Evolutionary conservation across 2,888 invertebrate species (phyloP).

Genomic region (Hoplodrina ambigua): DNA sequence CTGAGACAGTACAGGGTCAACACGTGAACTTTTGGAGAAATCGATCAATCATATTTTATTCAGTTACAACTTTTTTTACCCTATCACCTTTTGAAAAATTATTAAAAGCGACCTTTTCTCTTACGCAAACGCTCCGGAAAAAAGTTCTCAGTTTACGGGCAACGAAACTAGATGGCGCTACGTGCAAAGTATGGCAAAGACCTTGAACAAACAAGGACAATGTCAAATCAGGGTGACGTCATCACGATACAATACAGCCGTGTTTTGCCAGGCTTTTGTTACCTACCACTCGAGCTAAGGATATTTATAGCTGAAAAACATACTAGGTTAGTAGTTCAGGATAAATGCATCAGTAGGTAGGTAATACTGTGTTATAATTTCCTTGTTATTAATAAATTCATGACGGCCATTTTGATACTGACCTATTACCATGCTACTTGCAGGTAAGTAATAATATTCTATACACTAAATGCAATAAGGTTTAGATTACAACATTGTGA

Average conservation of each 20-base stretch:
- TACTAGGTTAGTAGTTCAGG: slow-evolving; percentile 4
- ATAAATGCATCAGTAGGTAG: slow-evolving; percentile 16
- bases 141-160: slow-evolving; percentile 11
- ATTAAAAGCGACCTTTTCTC: neutral
- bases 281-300: slow-evolving; percentile 1
- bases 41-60: neutral
- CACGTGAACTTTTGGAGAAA: slow-evolving; percentile 3
- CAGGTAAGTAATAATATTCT: too few relatives aligned
- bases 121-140: neutral
- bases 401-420: neutral
- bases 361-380: neutral
- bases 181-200: slow-evolving; percentile 40
- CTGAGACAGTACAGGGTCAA: slow-evolving; percentile 10
- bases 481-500: neutral
- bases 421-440: neutral
- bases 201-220: slow-evolving; percentile 63
- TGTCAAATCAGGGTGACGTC: slow-evolving; percentile 52
- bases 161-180: slow-evolving; percentile 56
- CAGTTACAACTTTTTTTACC: neutral
- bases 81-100: neutral
- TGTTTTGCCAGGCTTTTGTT: slow-evolving; percentile 31
- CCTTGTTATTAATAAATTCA: slow-evolving; percentile 20
- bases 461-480: neutral
- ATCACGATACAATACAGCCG: slow-evolving; percentile 41
- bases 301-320: slow-evolving; percentile 21